A percentile compares a stretch with the other conserved stretches of the same genome.
Evolutionary conservation across 2,113 vertebrate species (phyloP).

Genomic region (Lophura nycthemera): DNA sequence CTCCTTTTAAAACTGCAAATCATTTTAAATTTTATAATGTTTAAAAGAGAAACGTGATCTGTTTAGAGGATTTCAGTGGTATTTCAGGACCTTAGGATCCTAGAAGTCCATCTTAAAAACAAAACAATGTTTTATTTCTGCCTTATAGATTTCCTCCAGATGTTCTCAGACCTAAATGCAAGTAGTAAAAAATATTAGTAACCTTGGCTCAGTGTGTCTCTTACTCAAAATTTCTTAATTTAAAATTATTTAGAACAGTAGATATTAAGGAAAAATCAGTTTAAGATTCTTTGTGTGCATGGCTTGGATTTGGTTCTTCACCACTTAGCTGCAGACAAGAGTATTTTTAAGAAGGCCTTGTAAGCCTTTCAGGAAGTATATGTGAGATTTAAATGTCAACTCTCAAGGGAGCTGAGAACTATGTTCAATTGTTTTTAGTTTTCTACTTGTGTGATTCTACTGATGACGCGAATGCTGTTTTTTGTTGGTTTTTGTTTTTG

Average conservation of each 20-base stretch:
- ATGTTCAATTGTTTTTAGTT: conserved; percentile 10
- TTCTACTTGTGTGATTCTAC: background rate
- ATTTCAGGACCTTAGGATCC: conserved; percentile 46
- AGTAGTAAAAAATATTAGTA: conserved; percentile 54
- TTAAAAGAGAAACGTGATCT: conserved; percentile 64
- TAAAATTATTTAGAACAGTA: conserved; percentile 12
- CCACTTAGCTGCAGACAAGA: background rate
- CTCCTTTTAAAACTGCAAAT: conserved; percentile 58
- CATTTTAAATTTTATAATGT: conserved; percentile 35
- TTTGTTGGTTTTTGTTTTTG: background rate
- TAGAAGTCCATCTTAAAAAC: conserved; percentile 56
- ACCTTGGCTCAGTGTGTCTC: conserved; percentile 16
- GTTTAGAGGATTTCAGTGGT: background rate
- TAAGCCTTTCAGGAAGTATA: conserved; percentile 18
- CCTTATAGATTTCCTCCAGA: conserved; percentile 38
- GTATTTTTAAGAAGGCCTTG: conserved; percentile 28
- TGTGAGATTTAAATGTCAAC: conserved; percentile 45
- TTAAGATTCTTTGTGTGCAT: conserved; percentile 33
- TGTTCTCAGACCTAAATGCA: conserved; percentile 69
- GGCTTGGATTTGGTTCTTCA: conserved; percentile 41
- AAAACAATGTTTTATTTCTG: conserved; percentile 65
- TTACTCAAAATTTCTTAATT: conserved; percentile 16
- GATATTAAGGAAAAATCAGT: background rate
- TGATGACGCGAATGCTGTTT: background rate
- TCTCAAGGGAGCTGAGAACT: conserved; percentile 40